Evolutionary conservation across 2,888 invertebrate genomes (phyloP), one percentile per base, ranked within the genome.

Genomic region (Salpingus planirostris): DNA sequence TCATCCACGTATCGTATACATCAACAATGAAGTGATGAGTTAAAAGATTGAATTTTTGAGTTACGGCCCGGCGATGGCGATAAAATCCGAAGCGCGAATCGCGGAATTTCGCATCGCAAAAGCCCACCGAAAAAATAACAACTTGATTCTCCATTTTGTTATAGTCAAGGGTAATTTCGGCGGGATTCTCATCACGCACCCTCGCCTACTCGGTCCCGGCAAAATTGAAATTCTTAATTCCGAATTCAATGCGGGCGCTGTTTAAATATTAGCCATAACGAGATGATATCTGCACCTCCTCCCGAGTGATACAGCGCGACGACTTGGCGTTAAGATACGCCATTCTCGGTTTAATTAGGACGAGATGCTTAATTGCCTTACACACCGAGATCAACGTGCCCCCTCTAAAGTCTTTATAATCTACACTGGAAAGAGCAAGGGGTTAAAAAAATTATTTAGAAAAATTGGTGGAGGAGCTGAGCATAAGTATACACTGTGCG

Each of bases 361-460:
- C 55, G 59, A 50, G 57, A 59, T 59, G 59, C 58, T 59, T 59
- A 59, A 59, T 59, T 57, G 50, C 54, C 29, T 38, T 36, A 40
- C 43, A 46, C 41, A 39, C 45, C 36, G 35, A 49, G 46, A 48
- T 47, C 50, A 46, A 49, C 47, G 47, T 48, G 49, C 42, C 38
- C 31, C 39, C 41, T 11, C 10, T 23, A 11, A 8, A 18, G 8
- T 22, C 7, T 24, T 29, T 15, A 14, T 27, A 21, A n/a, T 12
- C 12, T 14, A 18, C 21, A 24, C 23, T 22, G 21, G 3, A 23
- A 31, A 28, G 23, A 35, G 18, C 13, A n/a, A n/a, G n/a, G n/a
- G n/a, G n/a, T 25, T 15, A 11, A 18, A 10, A 11, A 18, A 18
- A 18, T 18, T 6, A 7, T 18, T 7, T 18, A 14, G 8, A 21